phyloP scores from a whole-genome alignment of 2,113 vertebrate species.

The Pycnonotus jocosus region DNA sequence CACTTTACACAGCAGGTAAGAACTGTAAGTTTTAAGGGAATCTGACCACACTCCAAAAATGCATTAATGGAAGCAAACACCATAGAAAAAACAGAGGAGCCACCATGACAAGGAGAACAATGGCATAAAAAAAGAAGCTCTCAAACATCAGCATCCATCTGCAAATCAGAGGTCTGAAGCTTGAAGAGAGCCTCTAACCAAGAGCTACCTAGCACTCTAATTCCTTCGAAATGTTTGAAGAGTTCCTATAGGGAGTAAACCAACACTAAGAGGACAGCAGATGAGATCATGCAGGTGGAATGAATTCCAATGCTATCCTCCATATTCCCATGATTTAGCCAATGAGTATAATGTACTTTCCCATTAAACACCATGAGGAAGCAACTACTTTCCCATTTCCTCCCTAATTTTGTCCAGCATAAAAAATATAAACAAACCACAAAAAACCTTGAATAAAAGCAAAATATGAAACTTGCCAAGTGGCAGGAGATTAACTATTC shows the following conservation, averaged over 20 bases:
- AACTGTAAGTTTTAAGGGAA: neutral
- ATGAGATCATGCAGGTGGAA: neutral
- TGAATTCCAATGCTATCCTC: neutral
- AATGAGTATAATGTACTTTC: neutral
- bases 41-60: neutral
- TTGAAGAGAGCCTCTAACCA: neutral
- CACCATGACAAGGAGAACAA: neutral
- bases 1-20: neutral
- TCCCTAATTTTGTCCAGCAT: neutral
- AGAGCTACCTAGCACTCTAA: neutral
- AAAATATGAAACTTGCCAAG: neutral
- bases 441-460: neutral
- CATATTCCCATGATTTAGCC: neutral
- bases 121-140: neutral
- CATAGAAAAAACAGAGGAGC: neutral
- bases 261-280: neutral
- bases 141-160: neutral
- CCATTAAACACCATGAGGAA: neutral
- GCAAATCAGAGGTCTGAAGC: neutral
- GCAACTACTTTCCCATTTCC: neutral
- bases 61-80: neutral
- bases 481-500: neutral
- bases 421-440: neutral
- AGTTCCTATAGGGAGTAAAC: neutral
- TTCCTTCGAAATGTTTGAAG: neutral